Conservation (phyloP, 2,888 invertebrate genomes). For the Hartigia nigra region DNA sequence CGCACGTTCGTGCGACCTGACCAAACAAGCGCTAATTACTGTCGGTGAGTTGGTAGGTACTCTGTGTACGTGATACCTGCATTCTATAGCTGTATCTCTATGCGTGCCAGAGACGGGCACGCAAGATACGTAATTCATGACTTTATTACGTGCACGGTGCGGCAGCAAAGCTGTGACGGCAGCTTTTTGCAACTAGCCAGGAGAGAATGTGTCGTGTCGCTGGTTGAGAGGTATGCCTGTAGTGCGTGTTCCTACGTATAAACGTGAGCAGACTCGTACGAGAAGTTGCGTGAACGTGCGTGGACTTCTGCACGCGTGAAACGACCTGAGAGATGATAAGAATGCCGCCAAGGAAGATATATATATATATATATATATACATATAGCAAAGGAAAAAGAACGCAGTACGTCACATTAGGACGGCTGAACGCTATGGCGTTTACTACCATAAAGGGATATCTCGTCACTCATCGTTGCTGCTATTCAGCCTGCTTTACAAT, state of each 20-base stretch:
- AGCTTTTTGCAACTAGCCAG: constrained; percentile 21
- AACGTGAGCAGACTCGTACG: not conserved
- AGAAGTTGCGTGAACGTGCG: not conserved
- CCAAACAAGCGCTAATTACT: constrained; percentile 42
- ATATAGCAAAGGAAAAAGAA: not conserved
- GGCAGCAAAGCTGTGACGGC: constrained; percentile 27
- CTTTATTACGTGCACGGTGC: constrained; percentile 37
- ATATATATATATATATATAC: not conserved
- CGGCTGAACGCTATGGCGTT: not conserved
- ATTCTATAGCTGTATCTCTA: not conserved
- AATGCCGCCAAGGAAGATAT: not conserved
- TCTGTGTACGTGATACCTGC: constrained; percentile 1
- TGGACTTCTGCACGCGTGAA: constrained; percentile 1
- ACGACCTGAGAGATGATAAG: not conserved
- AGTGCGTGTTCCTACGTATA: not conserved
- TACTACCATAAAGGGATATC: not conserved
- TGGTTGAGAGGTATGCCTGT: constrained; percentile 3
- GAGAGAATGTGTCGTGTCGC: constrained; percentile 7
- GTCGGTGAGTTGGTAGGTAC: constrained; percentile 31
- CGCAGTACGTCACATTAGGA: not conserved
- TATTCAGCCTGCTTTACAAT: not conserved
- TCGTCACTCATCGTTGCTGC: constrained; percentile 3
- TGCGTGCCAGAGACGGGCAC: constrained; percentile 35
- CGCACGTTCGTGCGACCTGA: constrained; percentile 35
- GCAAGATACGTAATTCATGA: constrained; percentile 41